Percentiles rank a stretch among this genome's conserved stretches.
phyloP scores from a whole-genome alignment of 1,140 invertebrate genomes.

The Philopotamus ludificatus region DNA sequence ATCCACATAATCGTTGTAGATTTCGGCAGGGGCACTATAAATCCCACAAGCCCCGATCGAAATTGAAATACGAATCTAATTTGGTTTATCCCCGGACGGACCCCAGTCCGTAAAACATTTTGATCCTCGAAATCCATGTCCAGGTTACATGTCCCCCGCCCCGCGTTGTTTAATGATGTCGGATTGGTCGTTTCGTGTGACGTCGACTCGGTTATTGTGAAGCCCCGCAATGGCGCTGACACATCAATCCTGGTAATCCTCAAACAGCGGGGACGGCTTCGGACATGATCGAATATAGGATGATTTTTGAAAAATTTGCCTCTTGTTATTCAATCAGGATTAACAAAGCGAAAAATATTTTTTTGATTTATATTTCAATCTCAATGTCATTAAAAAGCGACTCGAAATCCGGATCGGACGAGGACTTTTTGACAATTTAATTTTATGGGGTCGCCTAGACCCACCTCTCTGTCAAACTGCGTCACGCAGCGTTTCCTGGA shows the following conservation, averaged over 20 bases:
- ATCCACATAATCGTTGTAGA: too few species aligned
- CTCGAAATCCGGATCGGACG: too few species aligned
- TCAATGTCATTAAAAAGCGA: too few species aligned
- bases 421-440: too few species aligned
- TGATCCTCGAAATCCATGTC: not conserved
- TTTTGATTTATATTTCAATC: too few species aligned
- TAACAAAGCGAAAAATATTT: too few species aligned
- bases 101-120: not conserved
- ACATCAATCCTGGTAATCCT: slow-evolving; percentile 35
- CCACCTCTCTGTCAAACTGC: not conserved
- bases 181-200: slow-evolving; percentile 1
- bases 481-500: too few species aligned
- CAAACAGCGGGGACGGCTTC: slow-evolving; percentile 10
- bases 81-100: not conserved
- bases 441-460: too few species aligned
- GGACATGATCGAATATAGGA: slow-evolving; percentile 14
- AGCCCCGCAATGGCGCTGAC: slow-evolving; percentile 15
- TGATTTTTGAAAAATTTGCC: not conserved
- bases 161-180: not conserved
- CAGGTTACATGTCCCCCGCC: not conserved
- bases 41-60: too few species aligned
- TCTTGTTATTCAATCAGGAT: too few species aligned
- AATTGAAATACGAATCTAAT: slow-evolving; percentile 27
- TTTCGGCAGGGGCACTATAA: too few species aligned
- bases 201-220: slow-evolving; percentile 4